Evolutionary conservation across 2,113 vertebrate species (phyloP).

Genomic region (Esox niger): DNA sequence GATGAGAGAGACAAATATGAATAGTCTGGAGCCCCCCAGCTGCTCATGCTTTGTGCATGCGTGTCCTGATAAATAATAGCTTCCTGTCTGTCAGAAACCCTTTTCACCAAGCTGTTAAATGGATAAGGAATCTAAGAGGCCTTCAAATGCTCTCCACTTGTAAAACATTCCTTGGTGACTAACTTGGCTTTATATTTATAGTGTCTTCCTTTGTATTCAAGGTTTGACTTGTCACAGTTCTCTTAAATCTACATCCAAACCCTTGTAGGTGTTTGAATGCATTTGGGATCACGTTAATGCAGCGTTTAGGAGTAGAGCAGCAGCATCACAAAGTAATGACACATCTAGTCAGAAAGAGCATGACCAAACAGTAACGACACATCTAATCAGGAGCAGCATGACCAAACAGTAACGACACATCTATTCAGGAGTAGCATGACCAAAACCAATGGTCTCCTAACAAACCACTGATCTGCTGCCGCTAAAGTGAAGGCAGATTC

Average conservation of each 20-base stretch:
- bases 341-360: neutral
- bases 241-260: slow-evolving; percentile 33
- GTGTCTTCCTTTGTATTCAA: slow-evolving; percentile 31
- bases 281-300: slow-evolving; percentile 58
- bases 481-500: slow-evolving; percentile 44
- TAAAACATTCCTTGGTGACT: slow-evolving; percentile 48
- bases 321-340: slow-evolving; percentile 34
- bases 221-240: slow-evolving; percentile 50
- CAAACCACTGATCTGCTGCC: slow-evolving; percentile 31
- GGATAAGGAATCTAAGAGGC: slow-evolving; percentile 32
- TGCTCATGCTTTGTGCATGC: slow-evolving; percentile 57
- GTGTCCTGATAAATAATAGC: slow-evolving; percentile 67
- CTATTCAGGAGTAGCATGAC: neutral
- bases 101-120: slow-evolving; percentile 44
- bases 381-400: slow-evolving; percentile 23
- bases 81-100: slow-evolving; percentile 63
- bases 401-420: slow-evolving; percentile 19
- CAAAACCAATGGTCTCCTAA: slow-evolving; percentile 46
- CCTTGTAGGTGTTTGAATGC: slow-evolving; percentile 12
- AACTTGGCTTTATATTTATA: slow-evolving; percentile 17
- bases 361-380: slow-evolving; percentile 30
- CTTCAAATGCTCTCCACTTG: slow-evolving; percentile 39
- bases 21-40: slow-evolving; percentile 65
- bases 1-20: slow-evolving; percentile 62
- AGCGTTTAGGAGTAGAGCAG: slow-evolving; percentile 41